Conservation (phyloP, 1,140 invertebrate genomes). For the Nylanderia fulva region DNA sequence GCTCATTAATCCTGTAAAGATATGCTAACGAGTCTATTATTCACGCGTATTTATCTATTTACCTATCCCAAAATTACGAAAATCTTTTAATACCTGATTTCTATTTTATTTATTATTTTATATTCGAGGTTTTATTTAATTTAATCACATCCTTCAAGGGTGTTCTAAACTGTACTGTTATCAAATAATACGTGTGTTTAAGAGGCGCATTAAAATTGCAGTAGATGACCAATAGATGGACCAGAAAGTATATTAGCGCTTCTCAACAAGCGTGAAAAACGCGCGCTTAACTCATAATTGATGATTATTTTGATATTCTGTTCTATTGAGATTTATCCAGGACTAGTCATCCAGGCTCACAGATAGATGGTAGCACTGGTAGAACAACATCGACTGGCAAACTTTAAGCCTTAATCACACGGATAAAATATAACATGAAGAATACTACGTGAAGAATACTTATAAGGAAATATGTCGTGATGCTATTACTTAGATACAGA, state of each 20-base stretch:
- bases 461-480: background rate
- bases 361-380: constrained; percentile 44
- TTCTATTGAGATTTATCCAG: background rate
- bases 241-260: background rate
- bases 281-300: background rate
- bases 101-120: background rate
- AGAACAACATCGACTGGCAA: background rate
- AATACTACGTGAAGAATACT: background rate
- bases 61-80: background rate
- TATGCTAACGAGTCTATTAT: background rate
- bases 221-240: background rate
- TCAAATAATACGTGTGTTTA: background rate
- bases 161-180: background rate
- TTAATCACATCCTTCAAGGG: background rate
- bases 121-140: background rate
- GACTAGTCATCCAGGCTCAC: constrained; percentile 13
- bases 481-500: background rate
- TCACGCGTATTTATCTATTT: background rate
- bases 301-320: constrained; percentile 4
- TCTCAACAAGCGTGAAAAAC: background rate
- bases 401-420: constrained; percentile 28
- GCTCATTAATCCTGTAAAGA: background rate
- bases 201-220: background rate
- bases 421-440: background rate
- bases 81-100: background rate